A percentile compares a stretch with the other conserved stretches of the same genome.
Conservation (phyloP, 2,113 vertebrate genomes). For the Pituophis catenifer region DNA sequence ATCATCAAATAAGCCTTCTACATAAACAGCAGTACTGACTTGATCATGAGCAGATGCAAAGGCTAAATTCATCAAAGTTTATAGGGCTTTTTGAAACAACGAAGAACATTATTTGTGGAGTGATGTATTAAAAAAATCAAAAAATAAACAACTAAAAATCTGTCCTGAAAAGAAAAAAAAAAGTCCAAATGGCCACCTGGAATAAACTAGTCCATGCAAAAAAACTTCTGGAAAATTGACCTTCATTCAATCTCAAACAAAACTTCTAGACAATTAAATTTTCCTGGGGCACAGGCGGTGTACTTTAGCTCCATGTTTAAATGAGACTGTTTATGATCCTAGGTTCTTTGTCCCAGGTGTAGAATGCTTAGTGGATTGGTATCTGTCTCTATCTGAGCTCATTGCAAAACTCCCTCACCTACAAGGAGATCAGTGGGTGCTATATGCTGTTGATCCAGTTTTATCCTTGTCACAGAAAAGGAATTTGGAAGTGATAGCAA, state of each 20-base stretch:
- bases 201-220: not conserved
- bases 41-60: not conserved
- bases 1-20: not conserved
- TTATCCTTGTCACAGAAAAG: not conserved
- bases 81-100: not conserved
- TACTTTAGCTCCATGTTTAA: not conserved
- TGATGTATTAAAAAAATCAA: not conserved
- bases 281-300: not conserved
- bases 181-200: not conserved
- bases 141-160: not conserved
- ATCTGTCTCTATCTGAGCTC: not conserved
- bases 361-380: not conserved
- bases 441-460: not conserved
- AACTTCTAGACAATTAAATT: not conserved
- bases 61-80: not conserved
- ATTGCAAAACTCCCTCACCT: not conserved
- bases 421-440: not conserved
- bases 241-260: not conserved
- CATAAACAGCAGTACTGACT: not conserved
- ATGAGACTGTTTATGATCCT: not conserved
- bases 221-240: not conserved
- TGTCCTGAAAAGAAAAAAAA: not conserved
- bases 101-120: not conserved
- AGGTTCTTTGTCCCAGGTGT: not conserved
- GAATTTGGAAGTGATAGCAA: not conserved